Percentiles rank a stretch among this genome's conserved stretches.
These are phyloP conservation scores for Platynereis dumerilii DNA, from an alignment of 2,888 invertebrate species.

Conservation along the genomic window DNA sequence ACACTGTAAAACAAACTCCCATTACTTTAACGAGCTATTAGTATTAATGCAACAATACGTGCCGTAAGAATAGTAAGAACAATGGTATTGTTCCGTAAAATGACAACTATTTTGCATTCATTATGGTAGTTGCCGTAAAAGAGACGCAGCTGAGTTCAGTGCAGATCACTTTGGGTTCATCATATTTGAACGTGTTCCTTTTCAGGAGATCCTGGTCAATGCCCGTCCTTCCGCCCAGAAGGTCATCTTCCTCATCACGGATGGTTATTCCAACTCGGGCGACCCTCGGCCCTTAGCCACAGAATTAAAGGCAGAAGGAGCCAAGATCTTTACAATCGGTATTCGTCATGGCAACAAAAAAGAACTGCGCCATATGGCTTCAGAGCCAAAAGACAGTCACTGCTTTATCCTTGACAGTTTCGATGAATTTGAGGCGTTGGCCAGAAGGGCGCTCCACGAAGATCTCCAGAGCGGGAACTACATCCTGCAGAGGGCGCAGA, in stretches of 20 bases:
- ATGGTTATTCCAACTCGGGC: constrained; percentile 70
- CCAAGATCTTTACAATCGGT: constrained; percentile 67
- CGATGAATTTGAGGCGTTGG: constrained; percentile 74
- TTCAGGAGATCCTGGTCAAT: too few species aligned
- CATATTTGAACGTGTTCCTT: too few species aligned
- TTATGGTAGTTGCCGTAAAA: too few species aligned
- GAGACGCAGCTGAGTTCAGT: too few species aligned
- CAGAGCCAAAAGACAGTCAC: constrained; percentile 70
- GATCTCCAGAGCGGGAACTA: constrained; percentile 72
- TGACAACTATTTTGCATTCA: too few species aligned
- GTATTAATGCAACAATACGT: too few species aligned
- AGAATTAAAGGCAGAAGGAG: constrained; percentile 65
- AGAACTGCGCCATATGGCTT: constrained; percentile 71
- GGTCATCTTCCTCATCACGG: constrained; percentile 74
- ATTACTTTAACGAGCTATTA: too few species aligned
- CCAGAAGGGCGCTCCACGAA: constrained; percentile 73
- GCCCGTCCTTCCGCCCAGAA: constrained; percentile 65
- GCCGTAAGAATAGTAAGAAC: too few species aligned
- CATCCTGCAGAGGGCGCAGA: constrained; percentile 64
- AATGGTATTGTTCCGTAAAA: too few species aligned
- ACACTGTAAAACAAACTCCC: too few species aligned
- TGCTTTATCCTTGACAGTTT: constrained; percentile 74
- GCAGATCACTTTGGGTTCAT: too few species aligned
- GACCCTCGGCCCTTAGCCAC: constrained; percentile 72
- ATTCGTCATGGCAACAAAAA: constrained; percentile 72